Percentiles rank a stretch among this genome's conserved stretches.
These are phyloP conservation scores for Leptoteleia sp. DNA, from an alignment of 1,140 invertebrate species.

Conservation along the genomic window DNA sequence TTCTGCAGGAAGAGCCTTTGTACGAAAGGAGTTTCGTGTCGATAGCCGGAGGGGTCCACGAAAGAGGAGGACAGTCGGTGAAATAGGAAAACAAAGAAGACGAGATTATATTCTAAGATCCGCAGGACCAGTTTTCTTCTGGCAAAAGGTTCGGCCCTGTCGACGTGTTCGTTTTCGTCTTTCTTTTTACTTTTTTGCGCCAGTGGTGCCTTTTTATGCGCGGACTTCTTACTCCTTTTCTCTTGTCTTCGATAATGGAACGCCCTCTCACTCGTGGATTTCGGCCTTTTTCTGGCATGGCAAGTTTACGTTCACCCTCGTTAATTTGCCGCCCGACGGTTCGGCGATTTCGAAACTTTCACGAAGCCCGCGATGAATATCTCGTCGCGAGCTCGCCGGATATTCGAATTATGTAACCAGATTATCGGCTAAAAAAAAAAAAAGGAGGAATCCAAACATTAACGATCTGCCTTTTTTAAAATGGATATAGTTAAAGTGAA, in stretches of 20 bases:
- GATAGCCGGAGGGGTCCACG: slow-evolving; percentile 64
- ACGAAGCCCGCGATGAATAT: slow-evolving; percentile 52
- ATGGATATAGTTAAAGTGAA: slow-evolving; percentile 18
- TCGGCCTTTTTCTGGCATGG: slow-evolving; percentile 56
- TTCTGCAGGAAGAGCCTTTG: slow-evolving; percentile 29
- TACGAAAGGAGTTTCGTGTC: slow-evolving; percentile 50
- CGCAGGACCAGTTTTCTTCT: slow-evolving; percentile 68
- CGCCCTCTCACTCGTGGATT: slow-evolving; percentile 58
- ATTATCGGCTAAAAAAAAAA: slow-evolving; percentile 26
- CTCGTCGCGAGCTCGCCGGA: slow-evolving; percentile 30
- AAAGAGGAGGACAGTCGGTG: slow-evolving; percentile 39
- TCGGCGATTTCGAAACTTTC: slow-evolving; percentile 45
- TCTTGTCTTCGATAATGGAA: slow-evolving; percentile 65
- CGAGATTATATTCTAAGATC: slow-evolving; percentile 68
- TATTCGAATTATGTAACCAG: slow-evolving; percentile 49
- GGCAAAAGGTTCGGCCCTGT: slow-evolving; percentile 23
- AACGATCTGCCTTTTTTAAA: slow-evolving; percentile 20
- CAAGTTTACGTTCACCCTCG: slow-evolving; percentile 64
- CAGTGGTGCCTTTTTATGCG: slow-evolving; percentile 48
- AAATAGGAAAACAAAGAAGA: slow-evolving; percentile 44
- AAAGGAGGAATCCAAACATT: slow-evolving; percentile 9
- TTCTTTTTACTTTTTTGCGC: slow-evolving; percentile 53
- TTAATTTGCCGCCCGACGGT: slow-evolving; percentile 60
- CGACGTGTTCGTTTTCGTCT: slow-evolving; percentile 16
- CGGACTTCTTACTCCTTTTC: slow-evolving; percentile 43